Base-by-base conservation (phyloP, 2,113 vertebrate genomes). In the Pantherophis guttatus region DNA sequence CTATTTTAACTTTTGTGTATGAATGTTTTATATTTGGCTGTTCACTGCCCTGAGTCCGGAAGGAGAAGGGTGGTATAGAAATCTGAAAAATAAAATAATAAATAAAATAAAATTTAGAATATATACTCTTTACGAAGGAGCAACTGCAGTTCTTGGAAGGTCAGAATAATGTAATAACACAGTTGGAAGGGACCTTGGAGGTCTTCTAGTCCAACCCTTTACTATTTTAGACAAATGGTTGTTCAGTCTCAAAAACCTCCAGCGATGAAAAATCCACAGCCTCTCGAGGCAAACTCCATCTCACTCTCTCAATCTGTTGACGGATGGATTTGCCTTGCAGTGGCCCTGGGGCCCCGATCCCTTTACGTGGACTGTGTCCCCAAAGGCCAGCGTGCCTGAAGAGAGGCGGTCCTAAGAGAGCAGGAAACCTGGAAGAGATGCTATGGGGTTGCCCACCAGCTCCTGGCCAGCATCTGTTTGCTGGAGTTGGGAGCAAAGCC, bases 241-340 rank as follows among this genome's bases (percentile, higher is more conserved):
- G 12, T n/a, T 5, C 62, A n/a, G 15, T 70, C 29, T 70, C 65
- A 15, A 15, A 65, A 70, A n/a, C 12, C 29, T 70, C 29, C 62
- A n/a, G 62, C 12, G 5, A 15, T 0, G 0, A 29, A n/a, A 11
- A 12, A 1, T 12, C 65, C 29, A n/a, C 4, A 4, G 23, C 26
- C 26, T 1, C 62, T 70, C 5, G 65, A n/a, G 29, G 12, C 11
- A 5, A 1, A 13, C 59, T 62, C 3, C 29, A 12, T 13, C 12
- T n/a, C 70, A 2, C 1, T 39, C n/a, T 19, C n/a, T 39, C 70
- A 39, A 21, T 81, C 26, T 11, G 6, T 15, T 19, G n/a, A 17
- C 1, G 1, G 13, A 17, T 33, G n/a, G 15, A 75, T 13, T 75
- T 17, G 70, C n/a, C n/a, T 5, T 17, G 13, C n/a, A 33, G 70